Base-by-base conservation (phyloP, 2,888 invertebrate genomes). In the Pocota personata region DNA sequence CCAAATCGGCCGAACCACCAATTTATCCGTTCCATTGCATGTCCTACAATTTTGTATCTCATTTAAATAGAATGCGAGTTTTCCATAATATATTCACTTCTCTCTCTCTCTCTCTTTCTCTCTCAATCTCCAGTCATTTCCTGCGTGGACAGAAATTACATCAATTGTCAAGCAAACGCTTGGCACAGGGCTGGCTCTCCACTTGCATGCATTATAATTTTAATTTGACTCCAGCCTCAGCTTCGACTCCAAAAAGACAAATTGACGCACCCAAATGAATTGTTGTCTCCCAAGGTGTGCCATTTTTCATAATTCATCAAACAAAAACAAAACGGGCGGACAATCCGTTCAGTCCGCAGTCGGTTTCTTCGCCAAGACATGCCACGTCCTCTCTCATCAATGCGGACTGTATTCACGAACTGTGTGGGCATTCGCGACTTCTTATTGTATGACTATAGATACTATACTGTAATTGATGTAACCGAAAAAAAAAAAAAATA, bases 221-320 rank as follows among this genome's bases (percentile, higher is more conserved):
- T 72, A 83, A 78, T 83, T 77, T 72, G 77, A 60, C 77, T 78
- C 35, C 69, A 27, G 37, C 62, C 27, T 3, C 72, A 58, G 43
- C 58, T 32, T 8, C 69, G 35, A n/a, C 57, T 40, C 66, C 37
- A 58, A 35, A 32, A 52, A 77, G 77, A 83, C 82, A 83, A 86
- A 80, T 76, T 71, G 86, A 86, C 86, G 86, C 86, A 82, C 86
- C 86, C 80, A 82, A 82, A 82, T 86, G 86, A 82, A 86, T 86
- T 86, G 86, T 86, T 80, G 86, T 86, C 82, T 80, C 82, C 62
- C 71, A 86, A 82, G 86, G 86, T 86, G 86, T 86, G 86, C 72
- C 86, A 86, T 86, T 86, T 86, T 86, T 86, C 82, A 86, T 86
- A 86, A 82, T 86, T 86, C 86, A 86, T 86, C 86, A 86, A 86